Base-by-base conservation (phyloP, 2,888 invertebrate genomes). In the Tiliacea aurago region DNA sequence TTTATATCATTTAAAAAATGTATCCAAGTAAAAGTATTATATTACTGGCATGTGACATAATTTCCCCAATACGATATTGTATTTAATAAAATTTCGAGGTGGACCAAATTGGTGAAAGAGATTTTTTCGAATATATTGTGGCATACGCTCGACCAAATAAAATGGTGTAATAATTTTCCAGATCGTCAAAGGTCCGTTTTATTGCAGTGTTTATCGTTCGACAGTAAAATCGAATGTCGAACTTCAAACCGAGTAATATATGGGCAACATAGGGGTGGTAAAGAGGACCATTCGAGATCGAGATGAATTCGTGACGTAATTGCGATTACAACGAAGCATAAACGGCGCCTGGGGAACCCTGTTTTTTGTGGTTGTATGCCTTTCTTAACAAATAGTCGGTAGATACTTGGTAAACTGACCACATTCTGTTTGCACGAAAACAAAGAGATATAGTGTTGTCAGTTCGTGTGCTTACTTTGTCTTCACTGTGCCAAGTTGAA, bases 161-260 rank as follows among this genome's bases (percentile, higher is more conserved):
- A 86, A 81, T 78, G 43, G 72, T 63, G 76, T 66, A 74, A 82
- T 86, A 73, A 75, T 86, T 84, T 76, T 84, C 61, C 68, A 53
- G 59, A 74, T 68, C 74, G 67, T 82, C 76, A 73, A 73, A 73
- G 58, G 73, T 70, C 59, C 69, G 43, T 70, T 86, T 84, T 82
- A 85, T 69, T 72, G 73, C 64, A 64, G 43, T 78, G 78, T 86
- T 84, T 86, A 86, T 81, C 71, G 80, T 73, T 55, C 51, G 56
- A 75, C 63, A 74, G 51, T 86, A 80, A 84, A 83, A 73, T 72
- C 41, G 71, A 78, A 81, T 73, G 62, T 73, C 63, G 66, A 77
- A 79, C 69, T 73, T 73, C 43, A 73, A 79, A 75, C 70, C 41
- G 49, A 64, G 67, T 55, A 61, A 55, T 71, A 62, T 75, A 71